Evolutionary conservation across 2,797 vertebrate genomes (phyloP).

Genomic region (Tamandua tetradactyla): DNA sequence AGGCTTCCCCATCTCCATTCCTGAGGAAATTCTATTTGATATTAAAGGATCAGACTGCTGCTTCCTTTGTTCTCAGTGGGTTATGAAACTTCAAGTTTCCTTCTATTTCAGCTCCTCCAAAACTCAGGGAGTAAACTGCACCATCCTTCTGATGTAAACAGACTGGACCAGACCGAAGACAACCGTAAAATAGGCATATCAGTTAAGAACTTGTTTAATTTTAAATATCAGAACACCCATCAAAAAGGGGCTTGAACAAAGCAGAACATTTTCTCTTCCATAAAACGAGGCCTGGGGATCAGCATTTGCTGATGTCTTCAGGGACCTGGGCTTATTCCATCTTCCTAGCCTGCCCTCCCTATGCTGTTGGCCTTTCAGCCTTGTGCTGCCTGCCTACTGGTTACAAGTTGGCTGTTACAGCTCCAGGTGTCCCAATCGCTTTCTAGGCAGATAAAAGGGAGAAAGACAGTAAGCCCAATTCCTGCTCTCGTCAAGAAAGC

Average conservation of each 20-base stretch:
- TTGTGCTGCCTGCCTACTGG: background rate
- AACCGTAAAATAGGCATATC: background rate
- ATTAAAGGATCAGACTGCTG: background rate
- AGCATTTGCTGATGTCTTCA: too few species aligned
- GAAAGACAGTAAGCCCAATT: background rate
- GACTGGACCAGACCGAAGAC: background rate
- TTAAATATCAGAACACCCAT: background rate
- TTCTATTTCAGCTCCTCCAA: background rate
- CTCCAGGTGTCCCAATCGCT: background rate
- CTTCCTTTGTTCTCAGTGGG: background rate
- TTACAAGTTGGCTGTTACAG: background rate
- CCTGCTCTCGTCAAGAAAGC: background rate
- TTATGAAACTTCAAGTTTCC: background rate
- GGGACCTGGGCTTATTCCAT: background rate
- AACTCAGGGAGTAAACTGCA: rapidly evolving
- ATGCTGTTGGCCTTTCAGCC: background rate
- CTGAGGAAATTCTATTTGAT: background rate
- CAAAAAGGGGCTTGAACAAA: background rate
- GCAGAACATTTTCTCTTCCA: background rate
- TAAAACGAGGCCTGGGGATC: background rate
- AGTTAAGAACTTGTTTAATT: background rate
- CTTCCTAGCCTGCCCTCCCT: background rate
- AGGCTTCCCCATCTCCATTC: background rate
- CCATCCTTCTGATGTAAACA: background rate
- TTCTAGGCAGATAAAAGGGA: background rate